Percentiles rank a stretch among this genome's conserved stretches.
Evolutionary conservation across 1,140 invertebrate species (phyloP).

Genomic region (Antheraea mylitta): DNA sequence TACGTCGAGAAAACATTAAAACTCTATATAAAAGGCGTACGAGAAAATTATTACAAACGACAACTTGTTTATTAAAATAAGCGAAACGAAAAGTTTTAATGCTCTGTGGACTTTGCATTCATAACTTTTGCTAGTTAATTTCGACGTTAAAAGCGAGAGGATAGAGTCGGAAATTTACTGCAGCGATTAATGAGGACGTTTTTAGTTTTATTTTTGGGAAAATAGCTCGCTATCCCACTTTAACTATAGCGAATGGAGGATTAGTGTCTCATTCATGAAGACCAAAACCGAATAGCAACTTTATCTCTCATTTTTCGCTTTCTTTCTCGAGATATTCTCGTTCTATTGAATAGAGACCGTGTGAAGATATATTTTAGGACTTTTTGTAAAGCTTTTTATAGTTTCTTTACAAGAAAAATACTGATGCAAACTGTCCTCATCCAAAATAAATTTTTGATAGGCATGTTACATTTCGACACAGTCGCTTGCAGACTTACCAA

Average conservation of each 20-base stretch:
- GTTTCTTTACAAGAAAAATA: no score
- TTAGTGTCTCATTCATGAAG: slow-evolving; percentile 1
- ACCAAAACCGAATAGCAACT: not conserved
- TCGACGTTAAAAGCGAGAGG: not conserved
- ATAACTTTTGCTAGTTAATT: not conserved
- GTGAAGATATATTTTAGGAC: no score
- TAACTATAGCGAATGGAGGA: not conserved
- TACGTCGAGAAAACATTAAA: not conserved
- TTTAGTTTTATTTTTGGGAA: not conserved
- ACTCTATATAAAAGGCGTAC: not conserved
- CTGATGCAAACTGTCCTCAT: no score
- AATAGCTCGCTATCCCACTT: not conserved
- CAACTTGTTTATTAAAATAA: slow-evolving; percentile 5
- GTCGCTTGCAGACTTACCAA: no score
- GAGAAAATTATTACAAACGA: not conserved
- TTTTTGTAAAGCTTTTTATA: no score
- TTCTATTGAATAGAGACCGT: no score
- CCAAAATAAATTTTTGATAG: no score
- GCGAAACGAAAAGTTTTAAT: slow-evolving; percentile 4
- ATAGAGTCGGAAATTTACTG: not conserved
- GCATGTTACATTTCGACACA: no score
- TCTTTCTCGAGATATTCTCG: not conserved
- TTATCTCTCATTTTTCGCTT: not conserved
- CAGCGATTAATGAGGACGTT: not conserved
- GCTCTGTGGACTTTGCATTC: not conserved